A percentile compares a stretch with the other conserved stretches of the same genome.
phyloP scores from a whole-genome alignment of 2,113 vertebrate genomes.

The Notothenia rossii region DNA sequence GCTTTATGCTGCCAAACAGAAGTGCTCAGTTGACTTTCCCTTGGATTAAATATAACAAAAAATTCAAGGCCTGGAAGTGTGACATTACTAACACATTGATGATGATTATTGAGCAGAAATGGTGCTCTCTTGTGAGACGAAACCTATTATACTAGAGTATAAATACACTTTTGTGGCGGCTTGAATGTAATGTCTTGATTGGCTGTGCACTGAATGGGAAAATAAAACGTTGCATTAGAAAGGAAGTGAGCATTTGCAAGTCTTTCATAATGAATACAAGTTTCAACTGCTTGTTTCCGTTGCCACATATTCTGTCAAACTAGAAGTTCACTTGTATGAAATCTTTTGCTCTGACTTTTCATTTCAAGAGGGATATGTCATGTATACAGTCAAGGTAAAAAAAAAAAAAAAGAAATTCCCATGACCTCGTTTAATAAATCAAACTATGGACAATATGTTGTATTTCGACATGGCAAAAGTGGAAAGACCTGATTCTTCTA shows the following conservation, averaged over 20 bases:
- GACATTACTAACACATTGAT: not conserved
- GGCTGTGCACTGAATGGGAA: not conserved
- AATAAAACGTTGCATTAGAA: not conserved
- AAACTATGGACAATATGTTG: not conserved
- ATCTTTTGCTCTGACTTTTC: too few relatives aligned
- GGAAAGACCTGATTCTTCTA: conserved; percentile 14
- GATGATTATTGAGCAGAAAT: conserved; percentile 10
- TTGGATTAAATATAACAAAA: not conserved
- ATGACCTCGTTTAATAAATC: too few relatives aligned
- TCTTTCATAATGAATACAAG: not conserved
- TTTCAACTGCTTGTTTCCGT: not conserved
- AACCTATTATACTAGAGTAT: not conserved
- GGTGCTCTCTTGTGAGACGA: not conserved
- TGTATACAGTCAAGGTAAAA: too few relatives aligned
- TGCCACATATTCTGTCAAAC: not conserved
- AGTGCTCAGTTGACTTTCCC: not conserved
- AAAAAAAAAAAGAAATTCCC: too few relatives aligned
- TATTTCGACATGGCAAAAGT: conserved; percentile 1
- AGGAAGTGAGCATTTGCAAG: not conserved
- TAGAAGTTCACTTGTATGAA: too few relatives aligned
- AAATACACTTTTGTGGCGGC: not conserved
- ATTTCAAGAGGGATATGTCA: too few relatives aligned
- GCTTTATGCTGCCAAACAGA: not conserved
- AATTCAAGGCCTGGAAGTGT: not conserved
- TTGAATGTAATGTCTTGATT: not conserved